Evolutionary conservation across 2,888 invertebrate genomes (phyloP).

Genomic region (Lepidonotus clava): DNA sequence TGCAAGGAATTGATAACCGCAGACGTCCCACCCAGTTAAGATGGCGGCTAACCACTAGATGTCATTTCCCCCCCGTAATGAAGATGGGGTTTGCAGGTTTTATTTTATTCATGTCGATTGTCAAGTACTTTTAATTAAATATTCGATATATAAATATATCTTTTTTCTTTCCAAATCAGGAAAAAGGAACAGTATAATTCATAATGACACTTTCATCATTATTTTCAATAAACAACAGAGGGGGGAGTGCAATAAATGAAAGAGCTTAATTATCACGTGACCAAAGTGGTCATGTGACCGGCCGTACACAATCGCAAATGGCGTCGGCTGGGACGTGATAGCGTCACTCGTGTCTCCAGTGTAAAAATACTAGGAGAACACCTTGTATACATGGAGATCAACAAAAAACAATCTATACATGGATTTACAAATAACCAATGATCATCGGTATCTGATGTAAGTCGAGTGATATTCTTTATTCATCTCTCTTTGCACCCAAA

Average conservation of each 20-base stretch:
- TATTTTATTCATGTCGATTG: no score
- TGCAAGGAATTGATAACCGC: not conserved
- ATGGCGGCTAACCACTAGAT: constrained; percentile 38
- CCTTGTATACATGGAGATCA: no score
- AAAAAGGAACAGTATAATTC: not conserved
- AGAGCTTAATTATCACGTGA: constrained; percentile 31
- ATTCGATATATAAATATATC: not conserved
- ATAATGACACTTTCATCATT: not conserved
- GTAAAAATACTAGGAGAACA: no score
- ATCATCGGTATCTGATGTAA: not conserved
- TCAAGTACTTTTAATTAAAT: no score
- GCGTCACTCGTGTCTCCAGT: not conserved
- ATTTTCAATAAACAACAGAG: not conserved
- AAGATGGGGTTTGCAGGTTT: no score
- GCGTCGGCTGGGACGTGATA: not conserved
- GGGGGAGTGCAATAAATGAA: not conserved
- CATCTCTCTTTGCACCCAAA: not conserved
- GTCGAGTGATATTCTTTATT: not conserved
- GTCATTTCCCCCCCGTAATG: no score
- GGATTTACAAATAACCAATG: no score
- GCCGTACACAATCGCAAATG: constrained; percentile 36
- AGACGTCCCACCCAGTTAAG: constrained; percentile 30
- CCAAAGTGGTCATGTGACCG: constrained; percentile 18
- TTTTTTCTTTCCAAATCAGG: not conserved
- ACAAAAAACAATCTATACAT: no score